Conservation (phyloP, 2,113 vertebrate species). For the Cervus canadensis region DNA sequence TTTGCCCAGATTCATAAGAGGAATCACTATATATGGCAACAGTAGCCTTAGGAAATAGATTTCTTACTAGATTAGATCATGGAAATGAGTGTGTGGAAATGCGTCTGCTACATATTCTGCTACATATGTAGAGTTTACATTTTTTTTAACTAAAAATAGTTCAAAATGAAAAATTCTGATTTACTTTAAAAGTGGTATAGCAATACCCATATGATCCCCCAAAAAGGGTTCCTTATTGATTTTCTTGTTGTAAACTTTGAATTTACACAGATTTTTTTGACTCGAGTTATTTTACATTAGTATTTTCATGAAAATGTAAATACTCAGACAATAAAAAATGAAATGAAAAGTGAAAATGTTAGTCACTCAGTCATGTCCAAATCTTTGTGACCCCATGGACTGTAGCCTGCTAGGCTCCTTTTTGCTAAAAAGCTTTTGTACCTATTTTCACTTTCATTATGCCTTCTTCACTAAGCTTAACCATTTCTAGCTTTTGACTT, state of each 20-base stretch:
- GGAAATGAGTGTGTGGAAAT: neutral
- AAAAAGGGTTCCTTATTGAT: neutral
- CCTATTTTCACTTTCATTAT: neutral
- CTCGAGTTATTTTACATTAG: neutral
- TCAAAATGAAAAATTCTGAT: neutral
- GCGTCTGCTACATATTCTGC: neutral
- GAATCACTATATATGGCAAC: neutral
- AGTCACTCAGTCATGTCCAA: neutral
- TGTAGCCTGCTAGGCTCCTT: neutral
- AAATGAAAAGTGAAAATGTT: neutral
- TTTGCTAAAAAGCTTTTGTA: neutral
- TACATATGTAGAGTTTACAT: neutral
- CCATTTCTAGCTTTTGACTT: neutral
- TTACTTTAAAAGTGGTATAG: neutral
- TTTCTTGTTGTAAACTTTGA: neutral
- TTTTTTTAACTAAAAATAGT: neutral
- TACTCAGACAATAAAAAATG: neutral
- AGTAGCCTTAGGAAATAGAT: neutral
- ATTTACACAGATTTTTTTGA: neutral
- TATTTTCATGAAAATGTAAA: neutral
- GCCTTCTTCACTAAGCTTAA: neutral
- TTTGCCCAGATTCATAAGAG: neutral
- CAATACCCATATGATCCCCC: accelerated
- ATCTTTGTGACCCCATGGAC: neutral
- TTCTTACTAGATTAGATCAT: neutral